phyloP scores from a whole-genome alignment of 2,888 invertebrate species.

The Homarus gammarus region DNA sequence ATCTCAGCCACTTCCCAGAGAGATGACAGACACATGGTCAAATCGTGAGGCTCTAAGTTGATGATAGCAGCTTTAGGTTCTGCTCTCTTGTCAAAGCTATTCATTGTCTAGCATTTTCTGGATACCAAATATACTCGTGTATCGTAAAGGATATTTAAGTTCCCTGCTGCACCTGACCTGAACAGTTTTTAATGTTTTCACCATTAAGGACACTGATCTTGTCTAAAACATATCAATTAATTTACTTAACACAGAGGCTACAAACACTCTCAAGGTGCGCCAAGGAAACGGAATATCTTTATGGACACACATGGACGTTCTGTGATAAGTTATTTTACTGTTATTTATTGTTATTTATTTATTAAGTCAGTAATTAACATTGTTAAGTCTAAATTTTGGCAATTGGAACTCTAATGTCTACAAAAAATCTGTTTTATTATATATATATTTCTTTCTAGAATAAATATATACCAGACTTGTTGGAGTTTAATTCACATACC shows the following conservation, averaged over 20 bases:
- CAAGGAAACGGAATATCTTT: not conserved
- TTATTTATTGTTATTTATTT: constrained; percentile 9
- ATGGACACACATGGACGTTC: not conserved
- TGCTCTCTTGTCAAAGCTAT: too few relatives aligned
- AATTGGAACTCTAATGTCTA: too few relatives aligned
- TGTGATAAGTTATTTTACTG: constrained; percentile 6
- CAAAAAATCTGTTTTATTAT: not conserved
- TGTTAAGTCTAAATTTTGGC: too few relatives aligned
- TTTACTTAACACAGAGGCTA: too few relatives aligned
- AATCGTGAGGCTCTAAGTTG: too few relatives aligned
- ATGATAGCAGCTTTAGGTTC: too few relatives aligned
- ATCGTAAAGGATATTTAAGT: not conserved
- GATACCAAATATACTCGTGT: not conserved
- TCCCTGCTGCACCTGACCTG: not conserved
- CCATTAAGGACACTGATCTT: not conserved
- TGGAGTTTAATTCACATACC: too few relatives aligned
- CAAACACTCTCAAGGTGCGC: not conserved
- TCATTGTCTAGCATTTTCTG: not conserved
- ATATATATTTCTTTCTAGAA: not conserved
- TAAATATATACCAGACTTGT: not conserved
- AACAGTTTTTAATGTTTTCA: not conserved
- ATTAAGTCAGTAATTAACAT: not conserved
- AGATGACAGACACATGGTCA: too few relatives aligned
- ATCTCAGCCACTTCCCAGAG: too few relatives aligned
- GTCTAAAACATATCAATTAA: too few relatives aligned